Base-by-base conservation (phyloP, 2,797 vertebrate species). In the Tarsius wallacei region DNA sequence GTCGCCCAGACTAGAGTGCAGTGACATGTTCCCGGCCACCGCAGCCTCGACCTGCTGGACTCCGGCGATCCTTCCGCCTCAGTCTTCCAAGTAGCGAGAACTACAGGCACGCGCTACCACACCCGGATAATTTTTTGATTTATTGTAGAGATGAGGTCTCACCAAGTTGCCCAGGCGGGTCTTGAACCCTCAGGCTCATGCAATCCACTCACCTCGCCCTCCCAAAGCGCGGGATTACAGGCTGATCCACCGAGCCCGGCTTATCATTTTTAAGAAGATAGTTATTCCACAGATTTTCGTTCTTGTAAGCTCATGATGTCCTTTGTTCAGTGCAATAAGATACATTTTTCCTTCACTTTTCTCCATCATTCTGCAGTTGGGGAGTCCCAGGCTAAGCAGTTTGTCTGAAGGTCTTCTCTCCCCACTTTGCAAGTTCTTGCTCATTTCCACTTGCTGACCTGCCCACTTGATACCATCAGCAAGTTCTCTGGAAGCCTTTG, bases 401-500 rank as follows among this genome's bases (percentile, higher is more conserved):
- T 55, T 49, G 28, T 88, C 85, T 81, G 22, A 61, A 66, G 70
- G 33, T 61, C 78, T 68, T 93, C 74, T 49, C 28, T 55, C 51
- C 57, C 42, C 42, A 2, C 5, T 85, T 87, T 64, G 26, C 14
- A 47, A 82, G 81, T 61, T 91, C 53, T 90, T 78, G 94, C 92
- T 92, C 89, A 71, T 96, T 97, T 97, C 84, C 73, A 91, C 61
- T 78, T 16, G 55, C 90, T 90, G 85, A 80, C 49, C 66, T 94
- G 73, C n/a, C 84, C 49, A 73, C 80, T 68, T 89, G 96, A 94
- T 47, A 87, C 91, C 88, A 92, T 96, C 91, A 91, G 74, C 76
- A 96, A 66, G 80, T 90, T 85, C 89, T 92, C 81, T 73, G 74
- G 77, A 51, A 92, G 63, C 33, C 90, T 97, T 97, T 95, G 96